These are phyloP conservation scores for Phataginus tricuspis DNA, from an alignment of 2,797 vertebrate species.

Conservation along the genomic window DNA sequence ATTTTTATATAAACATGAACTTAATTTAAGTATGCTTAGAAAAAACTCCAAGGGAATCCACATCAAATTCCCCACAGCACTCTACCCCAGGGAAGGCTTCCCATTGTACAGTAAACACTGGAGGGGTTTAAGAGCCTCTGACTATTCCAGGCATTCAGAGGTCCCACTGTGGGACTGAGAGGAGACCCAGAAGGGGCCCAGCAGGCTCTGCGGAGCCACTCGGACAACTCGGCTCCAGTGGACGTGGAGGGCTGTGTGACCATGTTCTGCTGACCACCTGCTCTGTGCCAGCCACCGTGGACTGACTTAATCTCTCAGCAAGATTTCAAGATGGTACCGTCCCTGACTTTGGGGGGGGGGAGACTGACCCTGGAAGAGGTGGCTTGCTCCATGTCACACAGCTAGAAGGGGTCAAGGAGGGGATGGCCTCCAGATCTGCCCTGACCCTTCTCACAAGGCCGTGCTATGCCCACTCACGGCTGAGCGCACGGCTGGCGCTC, in stretches of 20 bases:
- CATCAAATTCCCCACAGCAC: neutral
- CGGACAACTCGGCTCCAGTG: neutral
- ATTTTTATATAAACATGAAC: neutral
- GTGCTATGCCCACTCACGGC: neutral
- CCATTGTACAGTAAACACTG: neutral
- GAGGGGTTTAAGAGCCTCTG: neutral
- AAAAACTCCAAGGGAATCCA: neutral
- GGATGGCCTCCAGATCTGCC: neutral
- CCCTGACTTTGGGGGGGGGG: neutral
- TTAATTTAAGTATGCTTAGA: neutral
- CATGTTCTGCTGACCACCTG: neutral
- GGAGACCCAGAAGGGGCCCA: neutral
- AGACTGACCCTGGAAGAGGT: neutral
- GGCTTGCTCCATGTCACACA: neutral
- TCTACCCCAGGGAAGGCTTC: neutral
- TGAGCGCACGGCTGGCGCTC: neutral
- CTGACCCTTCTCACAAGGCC: neutral
- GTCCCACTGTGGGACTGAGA: neutral
- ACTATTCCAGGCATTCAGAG: neutral
- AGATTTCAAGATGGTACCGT: neutral
- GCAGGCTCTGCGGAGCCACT: neutral
- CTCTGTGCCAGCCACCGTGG: neutral
- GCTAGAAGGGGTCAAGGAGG: neutral
- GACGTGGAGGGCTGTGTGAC: neutral
- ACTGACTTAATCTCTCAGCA: neutral